Conservation (phyloP, 30 jellyfish, hydroid and myxozoan species). For the Thelohanellus kitauei region DNA sequence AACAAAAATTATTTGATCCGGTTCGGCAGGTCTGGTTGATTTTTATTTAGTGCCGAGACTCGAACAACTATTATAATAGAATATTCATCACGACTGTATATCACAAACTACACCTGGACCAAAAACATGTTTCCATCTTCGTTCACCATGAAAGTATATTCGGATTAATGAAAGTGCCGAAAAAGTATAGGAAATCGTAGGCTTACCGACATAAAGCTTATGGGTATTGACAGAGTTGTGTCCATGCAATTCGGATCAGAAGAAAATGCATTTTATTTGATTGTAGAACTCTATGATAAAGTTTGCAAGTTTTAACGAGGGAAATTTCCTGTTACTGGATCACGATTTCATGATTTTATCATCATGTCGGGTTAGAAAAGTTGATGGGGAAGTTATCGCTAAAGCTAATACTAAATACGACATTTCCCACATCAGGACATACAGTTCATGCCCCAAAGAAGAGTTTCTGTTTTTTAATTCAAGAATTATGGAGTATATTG, state of each 20-base stretch:
- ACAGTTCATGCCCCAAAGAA: too few species aligned
- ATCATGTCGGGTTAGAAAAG: conserved; percentile 37
- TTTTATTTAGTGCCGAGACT: conserved; percentile 25
- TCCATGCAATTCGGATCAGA: conserved; percentile 48
- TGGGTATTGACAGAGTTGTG: conserved; percentile 66
- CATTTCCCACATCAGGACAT: too few species aligned
- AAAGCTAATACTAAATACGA: too few species aligned
- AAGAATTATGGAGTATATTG: too few species aligned
- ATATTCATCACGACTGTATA: conserved; percentile 52
- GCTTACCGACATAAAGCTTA: conserved; percentile 22
- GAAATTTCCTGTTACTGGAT: conserved; percentile 60
- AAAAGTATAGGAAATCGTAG: conserved; percentile 44
- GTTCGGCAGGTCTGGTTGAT: conserved; percentile 20
- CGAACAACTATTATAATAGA: conserved; percentile 32
- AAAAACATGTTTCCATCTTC: conserved; percentile 79
- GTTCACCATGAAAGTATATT: conserved; percentile 64
- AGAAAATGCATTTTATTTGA: conserved; percentile 51
- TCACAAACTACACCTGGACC: conserved; percentile 88
- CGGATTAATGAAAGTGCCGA: conserved; percentile 22
- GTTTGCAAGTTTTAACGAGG: conserved; percentile 26
- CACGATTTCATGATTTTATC: conserved; percentile 32
- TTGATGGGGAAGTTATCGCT: conserved; percentile 27
- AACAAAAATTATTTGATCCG: conserved; percentile 35
- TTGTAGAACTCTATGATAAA: conserved; percentile 63
- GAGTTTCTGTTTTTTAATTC: too few species aligned